Evolutionary conservation across 2,888 invertebrate genomes (phyloP).

Genomic region (Crepidodera aurea): DNA sequence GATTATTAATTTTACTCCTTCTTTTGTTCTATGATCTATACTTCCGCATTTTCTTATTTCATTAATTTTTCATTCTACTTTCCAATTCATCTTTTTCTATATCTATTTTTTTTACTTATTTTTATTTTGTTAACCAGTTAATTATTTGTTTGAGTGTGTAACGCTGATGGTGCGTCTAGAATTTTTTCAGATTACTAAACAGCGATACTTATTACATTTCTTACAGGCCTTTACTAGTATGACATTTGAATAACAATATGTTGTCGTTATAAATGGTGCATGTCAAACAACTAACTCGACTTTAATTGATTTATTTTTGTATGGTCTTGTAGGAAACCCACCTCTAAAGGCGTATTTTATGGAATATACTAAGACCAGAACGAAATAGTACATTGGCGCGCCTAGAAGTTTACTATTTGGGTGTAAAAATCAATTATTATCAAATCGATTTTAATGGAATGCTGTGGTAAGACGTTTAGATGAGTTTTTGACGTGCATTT

Average conservation of each 20-base stretch:
- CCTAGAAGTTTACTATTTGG: not conserved
- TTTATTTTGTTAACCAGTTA: no score
- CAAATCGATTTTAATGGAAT: slow-evolving; percentile 2
- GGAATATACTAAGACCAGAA: slow-evolving; percentile 16
- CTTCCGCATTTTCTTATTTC: no score
- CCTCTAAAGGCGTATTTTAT: slow-evolving; percentile 23
- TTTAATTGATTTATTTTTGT: slow-evolving; percentile 33
- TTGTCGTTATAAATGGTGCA: slow-evolving; percentile 30
- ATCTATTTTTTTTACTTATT: no score
- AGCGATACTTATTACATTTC: slow-evolving; percentile 13
- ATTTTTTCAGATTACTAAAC: slow-evolving; percentile 23
- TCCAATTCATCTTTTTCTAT: no score
- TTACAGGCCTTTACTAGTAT: slow-evolving; percentile 17
- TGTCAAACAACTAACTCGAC: slow-evolving; percentile 27
- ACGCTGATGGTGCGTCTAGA: not conserved
- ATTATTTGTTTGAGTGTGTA: no score
- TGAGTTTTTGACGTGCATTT: no score
- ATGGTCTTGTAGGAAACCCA: slow-evolving; percentile 22
- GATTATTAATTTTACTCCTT: no score
- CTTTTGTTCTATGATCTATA: no score
- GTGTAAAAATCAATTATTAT: not conserved
- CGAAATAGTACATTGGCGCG: slow-evolving; percentile 27
- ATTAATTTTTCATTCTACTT: no score
- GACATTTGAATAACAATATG: slow-evolving; percentile 35
- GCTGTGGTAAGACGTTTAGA: no score